Conservation (phyloP, 2,113 vertebrate genomes). For the Jacana jacana region DNA sequence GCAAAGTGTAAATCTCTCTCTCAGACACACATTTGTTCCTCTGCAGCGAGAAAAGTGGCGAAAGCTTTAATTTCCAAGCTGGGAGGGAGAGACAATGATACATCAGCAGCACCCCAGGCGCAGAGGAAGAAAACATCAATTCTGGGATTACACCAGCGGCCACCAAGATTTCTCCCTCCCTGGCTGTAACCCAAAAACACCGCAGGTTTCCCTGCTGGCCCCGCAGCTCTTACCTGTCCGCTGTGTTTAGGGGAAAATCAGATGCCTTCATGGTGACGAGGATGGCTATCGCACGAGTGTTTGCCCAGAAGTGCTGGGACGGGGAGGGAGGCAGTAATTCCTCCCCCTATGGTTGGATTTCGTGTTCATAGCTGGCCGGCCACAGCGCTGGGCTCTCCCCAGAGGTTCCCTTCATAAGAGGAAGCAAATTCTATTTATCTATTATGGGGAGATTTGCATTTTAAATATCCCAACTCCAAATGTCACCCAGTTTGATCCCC, state of each 20-base stretch:
- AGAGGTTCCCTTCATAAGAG: slow-evolving; percentile 42
- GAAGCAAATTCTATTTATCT: slow-evolving; percentile 57
- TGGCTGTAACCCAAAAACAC: neutral
- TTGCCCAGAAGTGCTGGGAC: neutral
- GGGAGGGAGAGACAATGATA: slow-evolving; percentile 39
- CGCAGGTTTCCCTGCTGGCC: neutral
- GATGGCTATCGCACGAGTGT: neutral
- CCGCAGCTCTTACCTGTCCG: neutral
- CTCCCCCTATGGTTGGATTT: neutral
- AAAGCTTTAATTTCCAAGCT: slow-evolving; percentile 33
- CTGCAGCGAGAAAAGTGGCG: slow-evolving; percentile 9
- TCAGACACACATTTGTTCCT: slow-evolving; percentile 16
- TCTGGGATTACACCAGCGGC: neutral
- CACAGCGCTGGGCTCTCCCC: neutral
- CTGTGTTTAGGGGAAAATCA: neutral
- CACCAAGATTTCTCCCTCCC: neutral
- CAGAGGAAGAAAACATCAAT: slow-evolving; percentile 13
- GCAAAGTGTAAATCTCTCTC: slow-evolving; percentile 53
- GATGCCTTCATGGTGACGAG: neutral
- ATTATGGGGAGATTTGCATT: slow-evolving; percentile 47
- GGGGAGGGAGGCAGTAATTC: neutral
- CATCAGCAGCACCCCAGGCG: slow-evolving; percentile 24
- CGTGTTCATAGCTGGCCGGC: neutral
- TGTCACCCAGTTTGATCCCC: slow-evolving; percentile 52
- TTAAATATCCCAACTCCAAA: slow-evolving; percentile 60